These are phyloP conservation scores for Bombus turneri DNA, from an alignment of 1,140 invertebrate species.

Conservation along the genomic window DNA sequence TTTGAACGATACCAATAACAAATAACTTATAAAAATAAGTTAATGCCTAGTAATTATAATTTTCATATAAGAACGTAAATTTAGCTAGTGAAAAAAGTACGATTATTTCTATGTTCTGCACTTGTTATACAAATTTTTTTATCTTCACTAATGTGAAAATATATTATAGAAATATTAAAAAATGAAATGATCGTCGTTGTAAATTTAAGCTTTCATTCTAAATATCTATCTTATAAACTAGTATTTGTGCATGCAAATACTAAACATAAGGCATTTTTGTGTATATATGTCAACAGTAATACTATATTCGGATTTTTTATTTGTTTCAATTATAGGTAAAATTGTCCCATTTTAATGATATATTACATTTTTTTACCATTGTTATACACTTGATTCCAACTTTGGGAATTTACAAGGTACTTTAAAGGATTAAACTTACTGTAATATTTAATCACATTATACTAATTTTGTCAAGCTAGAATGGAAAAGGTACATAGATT, in stretches of 20 bases:
- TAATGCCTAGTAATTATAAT: constrained; percentile 27
- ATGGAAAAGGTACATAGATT: constrained; percentile 44
- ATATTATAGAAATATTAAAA: neutral
- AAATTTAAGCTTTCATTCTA: constrained; percentile 11
- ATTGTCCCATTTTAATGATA: neutral
- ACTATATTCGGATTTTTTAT: neutral
- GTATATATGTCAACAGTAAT: neutral
- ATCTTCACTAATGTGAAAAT: neutral
- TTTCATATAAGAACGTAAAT: neutral
- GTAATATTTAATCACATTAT: constrained; percentile 45
- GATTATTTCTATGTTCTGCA: neutral
- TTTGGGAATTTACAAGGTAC: constrained; percentile 48
- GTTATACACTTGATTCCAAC: constrained; percentile 34
- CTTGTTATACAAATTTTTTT: neutral
- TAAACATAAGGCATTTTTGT: constrained; percentile 7
- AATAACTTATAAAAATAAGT: constrained; percentile 5
- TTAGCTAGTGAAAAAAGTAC: neutral
- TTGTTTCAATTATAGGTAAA: neutral
- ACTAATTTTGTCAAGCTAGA: constrained; percentile 30
- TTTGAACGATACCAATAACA: neutral
- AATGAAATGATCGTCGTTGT: neutral
- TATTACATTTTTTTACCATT: constrained; percentile 2
- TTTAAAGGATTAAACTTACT: constrained; percentile 38
- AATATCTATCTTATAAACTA: constrained; percentile 2
- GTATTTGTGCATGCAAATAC: neutral